Evolutionary conservation across 2,888 invertebrate species (phyloP).

Genomic region (Hesperia comma): DNA sequence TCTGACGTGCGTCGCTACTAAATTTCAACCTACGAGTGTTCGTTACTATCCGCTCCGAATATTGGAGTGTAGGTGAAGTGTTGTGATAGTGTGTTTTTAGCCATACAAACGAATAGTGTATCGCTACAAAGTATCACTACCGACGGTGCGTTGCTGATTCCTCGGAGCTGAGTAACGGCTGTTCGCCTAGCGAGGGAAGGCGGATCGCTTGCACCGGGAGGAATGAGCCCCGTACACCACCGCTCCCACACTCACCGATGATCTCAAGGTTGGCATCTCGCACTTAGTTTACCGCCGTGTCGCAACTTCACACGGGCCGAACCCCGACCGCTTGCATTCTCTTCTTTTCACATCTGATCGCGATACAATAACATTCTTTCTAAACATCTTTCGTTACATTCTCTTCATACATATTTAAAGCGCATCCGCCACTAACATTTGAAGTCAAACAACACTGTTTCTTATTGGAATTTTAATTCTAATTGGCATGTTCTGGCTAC

Average conservation of each 20-base stretch:
- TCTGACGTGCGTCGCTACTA: conserved; percentile 71
- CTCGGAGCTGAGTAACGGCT: conserved; percentile 76
- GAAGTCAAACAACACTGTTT: conserved; percentile 26
- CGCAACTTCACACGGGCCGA: conserved; percentile 67
- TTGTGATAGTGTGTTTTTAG: conserved; percentile 82
- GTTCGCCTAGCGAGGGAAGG: conserved; percentile 81
- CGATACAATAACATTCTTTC: conserved; percentile 59
- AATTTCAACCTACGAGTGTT: conserved; percentile 71
- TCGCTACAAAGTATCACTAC: conserved; percentile 77
- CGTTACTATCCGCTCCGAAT: conserved; percentile 72
- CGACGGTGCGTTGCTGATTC: conserved; percentile 69
- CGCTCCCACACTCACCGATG: conserved; percentile 80
- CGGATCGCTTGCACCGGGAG: conserved; percentile 77
- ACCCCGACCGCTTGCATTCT: conserved; percentile 68
- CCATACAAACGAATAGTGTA: conserved; percentile 78
- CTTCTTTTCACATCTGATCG: conserved; percentile 68
- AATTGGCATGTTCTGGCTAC: conserved; percentile 28
- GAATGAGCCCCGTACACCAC: conserved; percentile 82
- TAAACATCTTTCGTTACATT: conserved; percentile 51
- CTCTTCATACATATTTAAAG: conserved; percentile 52
- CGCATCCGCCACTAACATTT: conserved; percentile 36
- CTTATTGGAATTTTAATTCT: conserved; percentile 39
- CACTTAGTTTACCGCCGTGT: conserved; percentile 53
- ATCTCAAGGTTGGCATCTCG: conserved; percentile 79
- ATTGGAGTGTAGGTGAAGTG: conserved; percentile 77